Evolutionary conservation across 2,113 vertebrate species (phyloP).

Genomic region (Noctilio leporinus): DNA sequence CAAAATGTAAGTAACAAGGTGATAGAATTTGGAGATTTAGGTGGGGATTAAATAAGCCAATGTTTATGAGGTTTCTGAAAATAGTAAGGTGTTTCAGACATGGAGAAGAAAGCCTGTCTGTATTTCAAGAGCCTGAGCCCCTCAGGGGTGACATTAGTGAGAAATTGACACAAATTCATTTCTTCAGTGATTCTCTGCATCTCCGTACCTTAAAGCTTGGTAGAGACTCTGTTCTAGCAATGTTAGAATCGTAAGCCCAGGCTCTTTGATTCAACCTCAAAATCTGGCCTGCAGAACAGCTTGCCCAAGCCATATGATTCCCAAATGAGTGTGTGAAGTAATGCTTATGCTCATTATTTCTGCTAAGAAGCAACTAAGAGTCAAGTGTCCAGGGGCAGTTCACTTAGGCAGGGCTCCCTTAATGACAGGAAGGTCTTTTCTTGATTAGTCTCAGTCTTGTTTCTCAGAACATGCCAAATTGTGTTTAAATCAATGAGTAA

Average conservation of each 20-base stretch:
- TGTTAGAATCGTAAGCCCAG: neutral
- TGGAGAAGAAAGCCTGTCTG: neutral
- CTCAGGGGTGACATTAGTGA: neutral
- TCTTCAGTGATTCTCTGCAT: neutral
- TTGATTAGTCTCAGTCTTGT: neutral
- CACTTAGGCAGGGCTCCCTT: neutral
- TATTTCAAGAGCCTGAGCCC: neutral
- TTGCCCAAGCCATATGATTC: neutral
- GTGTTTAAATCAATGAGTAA: neutral
- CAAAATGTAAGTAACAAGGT: neutral
- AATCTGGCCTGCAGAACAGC: neutral
- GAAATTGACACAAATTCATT: neutral
- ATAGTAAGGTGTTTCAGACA: neutral
- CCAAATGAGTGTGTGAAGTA: neutral
- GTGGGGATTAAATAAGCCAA: neutral
- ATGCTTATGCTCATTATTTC: neutral
- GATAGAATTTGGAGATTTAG: neutral
- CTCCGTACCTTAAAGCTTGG: neutral
- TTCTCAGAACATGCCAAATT: neutral
- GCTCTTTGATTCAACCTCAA: neutral
- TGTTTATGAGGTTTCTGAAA: neutral
- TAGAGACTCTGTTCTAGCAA: neutral
- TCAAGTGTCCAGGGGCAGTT: neutral
- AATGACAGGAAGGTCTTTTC: neutral
- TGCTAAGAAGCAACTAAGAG: neutral